A percentile compares a stretch with the other conserved stretches of the same genome.
Evolutionary conservation across 2,888 invertebrate genomes (phyloP).

Genomic region (Ommatoiulus sabulosus): DNA sequence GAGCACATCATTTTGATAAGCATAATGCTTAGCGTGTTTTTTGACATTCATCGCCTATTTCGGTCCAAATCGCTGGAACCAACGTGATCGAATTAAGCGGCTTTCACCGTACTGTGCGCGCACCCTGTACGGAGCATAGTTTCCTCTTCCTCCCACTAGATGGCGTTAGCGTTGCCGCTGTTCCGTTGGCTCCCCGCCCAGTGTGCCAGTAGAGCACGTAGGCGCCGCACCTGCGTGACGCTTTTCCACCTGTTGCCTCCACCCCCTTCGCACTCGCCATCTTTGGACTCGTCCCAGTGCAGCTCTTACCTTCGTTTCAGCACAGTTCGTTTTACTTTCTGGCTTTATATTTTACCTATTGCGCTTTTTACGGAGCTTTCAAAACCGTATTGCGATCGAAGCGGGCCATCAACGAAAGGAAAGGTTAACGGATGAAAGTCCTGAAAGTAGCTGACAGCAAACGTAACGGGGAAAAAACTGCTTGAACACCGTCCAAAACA

Average conservation of each 20-base stretch:
- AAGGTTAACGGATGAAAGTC: not conserved
- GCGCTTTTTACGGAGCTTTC: not conserved
- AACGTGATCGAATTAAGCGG: too few relatives aligned
- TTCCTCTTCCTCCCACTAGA: not conserved
- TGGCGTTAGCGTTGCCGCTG: not conserved
- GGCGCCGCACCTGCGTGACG: not conserved
- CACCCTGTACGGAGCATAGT: not conserved
- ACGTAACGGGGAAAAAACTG: not conserved
- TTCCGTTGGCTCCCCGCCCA: not conserved
- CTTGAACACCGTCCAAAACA: not conserved
- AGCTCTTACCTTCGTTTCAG: not conserved
- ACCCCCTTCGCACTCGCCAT: not conserved
- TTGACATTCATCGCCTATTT: too few relatives aligned
- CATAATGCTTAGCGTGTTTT: too few relatives aligned
- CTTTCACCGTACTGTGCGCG: not conserved
- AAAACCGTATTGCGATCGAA: not conserved
- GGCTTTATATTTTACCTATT: not conserved
- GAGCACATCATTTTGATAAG: too few relatives aligned
- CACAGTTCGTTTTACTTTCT: not conserved
- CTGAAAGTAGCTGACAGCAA: too few relatives aligned
- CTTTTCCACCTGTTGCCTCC: not conserved
- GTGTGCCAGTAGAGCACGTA: conserved; percentile 34
- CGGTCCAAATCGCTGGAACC: too few relatives aligned
- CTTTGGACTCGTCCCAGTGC: not conserved
- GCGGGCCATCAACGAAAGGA: not conserved